A percentile compares a stretch with the other conserved stretches of the same genome.
Conservation (phyloP, 2,888 invertebrate species). For the Rotaria socialis region DNA sequence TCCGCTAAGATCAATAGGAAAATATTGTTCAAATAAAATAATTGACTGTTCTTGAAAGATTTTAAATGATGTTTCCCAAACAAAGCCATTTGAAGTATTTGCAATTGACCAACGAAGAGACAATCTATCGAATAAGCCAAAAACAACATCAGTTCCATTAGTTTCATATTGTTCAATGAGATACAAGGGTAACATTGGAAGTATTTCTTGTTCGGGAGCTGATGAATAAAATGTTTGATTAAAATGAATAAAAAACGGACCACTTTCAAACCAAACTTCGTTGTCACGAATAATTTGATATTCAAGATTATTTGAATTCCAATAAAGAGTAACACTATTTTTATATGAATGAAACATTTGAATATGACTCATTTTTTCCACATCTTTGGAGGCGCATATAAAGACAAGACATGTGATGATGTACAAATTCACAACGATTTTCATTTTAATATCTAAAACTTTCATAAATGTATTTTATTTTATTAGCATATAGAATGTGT, state of each 20-base stretch:
- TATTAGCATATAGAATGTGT: no score
- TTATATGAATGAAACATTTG: not conserved
- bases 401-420: not conserved
- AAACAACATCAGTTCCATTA: not conserved
- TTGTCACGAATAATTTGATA: not conserved
- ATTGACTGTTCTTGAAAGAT: conserved; percentile 19
- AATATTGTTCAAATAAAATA: conserved; percentile 35
- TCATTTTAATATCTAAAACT: no score
- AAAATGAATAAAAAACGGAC: conserved; percentile 20
- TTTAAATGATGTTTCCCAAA: conserved; percentile 34
- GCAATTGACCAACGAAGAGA: conserved; percentile 7
- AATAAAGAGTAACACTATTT: not conserved
- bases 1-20: conserved; percentile 1
- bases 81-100: not conserved
- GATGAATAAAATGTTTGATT: conserved; percentile 32
- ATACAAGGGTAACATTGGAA: not conserved
- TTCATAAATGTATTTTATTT: no score
- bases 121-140: not conserved
- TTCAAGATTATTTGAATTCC: not conserved
- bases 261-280: conserved; percentile 21
- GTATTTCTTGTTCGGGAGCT: not conserved
- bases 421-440: not conserved
- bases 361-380: no score
- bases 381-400: not conserved
- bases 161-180: not conserved